Conservation (phyloP, 2,113 vertebrate species). For the Charadrius vociferus region DNA sequence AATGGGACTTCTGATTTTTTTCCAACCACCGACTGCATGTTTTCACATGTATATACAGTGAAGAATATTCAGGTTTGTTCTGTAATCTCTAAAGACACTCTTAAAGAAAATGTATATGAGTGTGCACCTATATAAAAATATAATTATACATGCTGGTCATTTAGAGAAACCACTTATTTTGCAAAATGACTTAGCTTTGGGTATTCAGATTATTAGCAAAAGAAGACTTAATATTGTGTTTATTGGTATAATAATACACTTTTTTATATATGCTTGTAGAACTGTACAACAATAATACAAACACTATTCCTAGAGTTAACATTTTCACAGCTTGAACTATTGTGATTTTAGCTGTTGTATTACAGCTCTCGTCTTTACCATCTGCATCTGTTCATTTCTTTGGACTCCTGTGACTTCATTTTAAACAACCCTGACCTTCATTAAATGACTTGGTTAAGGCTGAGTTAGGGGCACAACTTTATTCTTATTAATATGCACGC, state of each 20-base stretch:
- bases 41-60: neutral
- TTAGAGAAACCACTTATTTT: constrained; percentile 22
- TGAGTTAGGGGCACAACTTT: constrained; percentile 49
- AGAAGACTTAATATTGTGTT: neutral
- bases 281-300: neutral
- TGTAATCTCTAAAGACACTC: neutral
- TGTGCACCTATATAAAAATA: neutral
- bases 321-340: neutral
- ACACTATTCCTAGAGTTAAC: neutral
- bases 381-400: neutral
- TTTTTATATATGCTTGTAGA: neutral
- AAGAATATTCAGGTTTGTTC: too few species aligned
- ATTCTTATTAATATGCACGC: constrained; percentile 20
- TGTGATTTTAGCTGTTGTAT: neutral
- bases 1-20: neutral
- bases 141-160: neutral
- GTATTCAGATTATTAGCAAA: neutral
- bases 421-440: constrained; percentile 18
- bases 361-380: neutral
- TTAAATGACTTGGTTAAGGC: constrained; percentile 36
- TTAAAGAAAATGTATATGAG: neutral
- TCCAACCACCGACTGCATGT: neutral
- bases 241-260: neutral
- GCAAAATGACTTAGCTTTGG: neutral
- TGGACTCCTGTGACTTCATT: neutral